phyloP scores from a whole-genome alignment of 2,797 vertebrate genomes.

The Pterois miles region DNA sequence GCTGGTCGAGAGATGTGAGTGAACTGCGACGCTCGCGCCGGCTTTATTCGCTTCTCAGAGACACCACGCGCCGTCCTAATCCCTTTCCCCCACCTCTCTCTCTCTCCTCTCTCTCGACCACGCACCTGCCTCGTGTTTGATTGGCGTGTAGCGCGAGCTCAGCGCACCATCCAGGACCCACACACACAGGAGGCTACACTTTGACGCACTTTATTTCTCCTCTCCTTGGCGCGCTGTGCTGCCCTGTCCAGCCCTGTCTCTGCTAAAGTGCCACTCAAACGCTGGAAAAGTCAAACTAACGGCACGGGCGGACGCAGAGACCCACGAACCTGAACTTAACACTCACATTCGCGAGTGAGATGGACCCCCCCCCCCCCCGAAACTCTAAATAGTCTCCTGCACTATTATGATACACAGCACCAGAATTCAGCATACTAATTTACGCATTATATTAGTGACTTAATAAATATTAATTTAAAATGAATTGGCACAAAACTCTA shows the following conservation, averaged over 20 bases:
- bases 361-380: background rate
- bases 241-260: constrained; percentile 64
- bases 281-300: constrained; percentile 55
- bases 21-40: constrained; percentile 69
- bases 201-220: background rate
- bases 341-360: no score
- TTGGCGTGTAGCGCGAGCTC: constrained; percentile 80
- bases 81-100: constrained; percentile 44
- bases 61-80: constrained; percentile 64
- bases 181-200: background rate
- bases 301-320: no score
- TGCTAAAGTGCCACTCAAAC: constrained; percentile 73
- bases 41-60: constrained; percentile 79
- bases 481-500: background rate
- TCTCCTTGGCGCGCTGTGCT: constrained; percentile 9
- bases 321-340: background rate
- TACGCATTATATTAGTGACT: background rate
- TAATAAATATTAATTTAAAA: constrained; percentile 12
- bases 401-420: background rate
- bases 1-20: constrained; percentile 65
- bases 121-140: constrained; percentile 70
- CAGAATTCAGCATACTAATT: background rate
- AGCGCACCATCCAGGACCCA: constrained; percentile 68
- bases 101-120: constrained; percentile 14
- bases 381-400: background rate